These are phyloP conservation scores for Xyrauchen texanus DNA, from an alignment of 2,113 vertebrate genomes.

Conservation along the genomic window DNA sequence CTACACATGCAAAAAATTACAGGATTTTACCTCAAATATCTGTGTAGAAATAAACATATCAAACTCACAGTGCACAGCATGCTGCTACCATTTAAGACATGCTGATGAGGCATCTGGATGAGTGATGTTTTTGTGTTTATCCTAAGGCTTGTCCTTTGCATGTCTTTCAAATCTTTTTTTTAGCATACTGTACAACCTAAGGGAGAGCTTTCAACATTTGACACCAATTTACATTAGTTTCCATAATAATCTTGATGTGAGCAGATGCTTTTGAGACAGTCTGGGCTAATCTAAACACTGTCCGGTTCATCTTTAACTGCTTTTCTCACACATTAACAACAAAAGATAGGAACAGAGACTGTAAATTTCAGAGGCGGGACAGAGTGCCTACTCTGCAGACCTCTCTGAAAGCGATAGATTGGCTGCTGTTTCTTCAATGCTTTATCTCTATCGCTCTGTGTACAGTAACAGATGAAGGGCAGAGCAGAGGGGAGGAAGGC, in stretches of 20 bases:
- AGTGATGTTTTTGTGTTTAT: no score
- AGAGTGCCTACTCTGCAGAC: constrained; percentile 51
- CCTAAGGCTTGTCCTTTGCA: not conserved
- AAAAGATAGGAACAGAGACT: not conserved
- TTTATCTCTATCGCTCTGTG: constrained; percentile 5
- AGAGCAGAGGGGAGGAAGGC: not conserved
- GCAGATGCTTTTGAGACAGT: not conserved
- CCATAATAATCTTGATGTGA: not conserved
- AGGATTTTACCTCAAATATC: not conserved
- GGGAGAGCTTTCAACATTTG: not conserved
- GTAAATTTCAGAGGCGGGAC: constrained; percentile 32
- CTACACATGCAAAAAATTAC: not conserved
- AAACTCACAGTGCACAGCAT: not conserved
- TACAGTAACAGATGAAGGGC: constrained; percentile 7
- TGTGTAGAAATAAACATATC: not conserved
- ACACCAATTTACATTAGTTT: not conserved
- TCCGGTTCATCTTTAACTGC: no score
- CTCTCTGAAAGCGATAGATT: constrained; percentile 24
- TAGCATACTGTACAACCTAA: not conserved
- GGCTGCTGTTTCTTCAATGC: constrained; percentile 15
- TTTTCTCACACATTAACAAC: not conserved
- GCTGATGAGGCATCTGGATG: not conserved
- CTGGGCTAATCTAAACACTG: no score
- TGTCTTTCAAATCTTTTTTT: not conserved
- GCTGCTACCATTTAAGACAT: not conserved